phyloP scores from a whole-genome alignment of 2,888 invertebrate species.

The Phengaris arion region DNA sequence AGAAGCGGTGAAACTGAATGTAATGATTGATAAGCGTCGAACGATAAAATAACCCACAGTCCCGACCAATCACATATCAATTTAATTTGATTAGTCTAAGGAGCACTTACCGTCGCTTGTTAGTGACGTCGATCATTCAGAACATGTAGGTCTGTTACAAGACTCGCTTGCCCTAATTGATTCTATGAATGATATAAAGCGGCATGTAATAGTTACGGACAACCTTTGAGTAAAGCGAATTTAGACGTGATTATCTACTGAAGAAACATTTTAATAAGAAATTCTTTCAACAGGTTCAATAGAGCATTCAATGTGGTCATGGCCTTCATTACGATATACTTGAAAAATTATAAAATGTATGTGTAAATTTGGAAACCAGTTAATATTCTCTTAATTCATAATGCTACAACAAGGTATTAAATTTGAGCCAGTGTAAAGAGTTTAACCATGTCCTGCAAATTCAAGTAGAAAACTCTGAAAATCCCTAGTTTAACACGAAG shows the following conservation, averaged over 20 bases:
- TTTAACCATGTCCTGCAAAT: not conserved
- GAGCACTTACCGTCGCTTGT: conserved; percentile 36
- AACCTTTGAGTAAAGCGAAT: too few species aligned
- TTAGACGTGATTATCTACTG: too few species aligned
- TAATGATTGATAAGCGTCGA: not conserved
- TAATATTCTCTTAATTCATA: too few species aligned
- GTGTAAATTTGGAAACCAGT: too few species aligned
- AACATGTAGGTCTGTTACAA: not conserved
- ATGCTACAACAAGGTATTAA: too few species aligned
- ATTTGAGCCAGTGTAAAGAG: too few species aligned
- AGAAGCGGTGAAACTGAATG: not conserved
- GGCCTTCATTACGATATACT: too few species aligned
- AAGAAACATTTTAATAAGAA: too few species aligned
- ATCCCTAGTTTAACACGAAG: not conserved
- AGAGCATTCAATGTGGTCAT: too few species aligned
- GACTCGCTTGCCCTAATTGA: conserved; percentile 1
- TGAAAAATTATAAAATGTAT: too few species aligned
- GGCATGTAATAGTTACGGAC: not conserved
- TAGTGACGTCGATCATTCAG: conserved; percentile 35
- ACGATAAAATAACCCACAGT: not conserved
- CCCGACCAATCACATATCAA: conserved; percentile 42
- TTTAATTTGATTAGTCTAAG: conserved; percentile 39
- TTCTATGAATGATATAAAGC: not conserved
- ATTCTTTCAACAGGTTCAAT: too few species aligned
- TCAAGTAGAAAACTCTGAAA: not conserved